Evolutionary conservation across 1,140 invertebrate genomes (phyloP).

Genomic region (Bombus polaris): DNA sequence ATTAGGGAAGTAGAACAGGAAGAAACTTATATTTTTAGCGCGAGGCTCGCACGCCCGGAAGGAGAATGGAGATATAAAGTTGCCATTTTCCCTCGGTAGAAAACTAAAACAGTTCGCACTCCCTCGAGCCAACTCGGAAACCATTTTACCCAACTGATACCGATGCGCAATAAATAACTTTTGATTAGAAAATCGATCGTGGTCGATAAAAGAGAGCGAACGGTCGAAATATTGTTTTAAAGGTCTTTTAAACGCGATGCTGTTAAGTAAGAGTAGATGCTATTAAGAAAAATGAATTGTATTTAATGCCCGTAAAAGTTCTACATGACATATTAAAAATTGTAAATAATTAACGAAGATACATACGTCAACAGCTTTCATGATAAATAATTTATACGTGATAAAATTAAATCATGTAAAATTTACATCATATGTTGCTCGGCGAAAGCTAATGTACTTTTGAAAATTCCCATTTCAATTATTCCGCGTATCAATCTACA

Average conservation of each 20-base stretch:
- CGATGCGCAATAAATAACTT: neutral
- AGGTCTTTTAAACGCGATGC: too few relatives aligned
- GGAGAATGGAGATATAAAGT: conserved; percentile 20
- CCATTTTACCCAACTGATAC: too few relatives aligned
- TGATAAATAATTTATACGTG: neutral
- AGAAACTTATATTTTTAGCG: conserved; percentile 32
- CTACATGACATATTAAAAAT: too few relatives aligned
- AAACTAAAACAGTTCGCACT: conserved; percentile 3
- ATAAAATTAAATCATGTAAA: neutral
- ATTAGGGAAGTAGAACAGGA: conserved; percentile 18
- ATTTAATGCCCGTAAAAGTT: too few relatives aligned
- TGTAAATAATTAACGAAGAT: too few relatives aligned
- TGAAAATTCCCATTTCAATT: neutral
- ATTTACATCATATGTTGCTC: neutral
- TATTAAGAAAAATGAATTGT: too few relatives aligned
- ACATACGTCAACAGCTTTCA: too few relatives aligned
- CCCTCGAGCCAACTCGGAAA: too few relatives aligned
- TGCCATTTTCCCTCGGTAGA: conserved; percentile 6
- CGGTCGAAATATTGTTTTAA: too few relatives aligned
- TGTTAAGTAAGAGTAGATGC: too few relatives aligned
- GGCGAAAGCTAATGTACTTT: neutral
- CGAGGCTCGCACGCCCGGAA: neutral
- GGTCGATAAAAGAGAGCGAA: too few relatives aligned
- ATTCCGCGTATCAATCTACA: neutral
- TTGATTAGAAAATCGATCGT: conserved; percentile 17